Percentiles rank a stretch among this genome's conserved stretches.
Conservation (phyloP, 2,113 vertebrate species). For the Oenanthe melanoleuca region DNA sequence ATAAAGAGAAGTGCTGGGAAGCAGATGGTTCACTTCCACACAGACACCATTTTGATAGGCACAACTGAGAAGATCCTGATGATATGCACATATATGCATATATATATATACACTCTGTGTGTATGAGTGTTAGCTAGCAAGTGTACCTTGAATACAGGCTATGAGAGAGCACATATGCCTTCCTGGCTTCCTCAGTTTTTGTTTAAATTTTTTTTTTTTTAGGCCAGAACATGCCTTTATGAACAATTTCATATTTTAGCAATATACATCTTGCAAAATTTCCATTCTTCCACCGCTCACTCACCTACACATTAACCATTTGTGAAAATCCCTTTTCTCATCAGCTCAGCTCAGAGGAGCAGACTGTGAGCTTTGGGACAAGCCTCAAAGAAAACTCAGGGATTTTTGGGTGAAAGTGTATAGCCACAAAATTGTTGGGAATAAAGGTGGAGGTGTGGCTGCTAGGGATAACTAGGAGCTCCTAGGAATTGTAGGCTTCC, state of each 20-base stretch:
- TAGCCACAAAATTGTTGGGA: background rate
- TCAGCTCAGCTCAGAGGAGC: background rate
- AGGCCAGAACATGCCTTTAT: background rate
- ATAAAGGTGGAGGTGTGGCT: background rate
- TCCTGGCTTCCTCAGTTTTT: background rate
- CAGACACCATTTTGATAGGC: conserved; percentile 55
- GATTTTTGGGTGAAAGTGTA: background rate
- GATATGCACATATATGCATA: conserved; percentile 9
- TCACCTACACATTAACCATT: background rate
- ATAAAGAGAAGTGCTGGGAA: conserved; percentile 54
- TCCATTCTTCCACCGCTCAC: background rate
- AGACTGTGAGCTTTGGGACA: background rate
- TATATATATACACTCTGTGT: background rate
- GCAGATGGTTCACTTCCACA: conserved; percentile 48
- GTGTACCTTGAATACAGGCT: background rate
- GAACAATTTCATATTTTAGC: background rate
- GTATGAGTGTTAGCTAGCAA: background rate
- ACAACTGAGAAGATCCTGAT: conserved; percentile 42
- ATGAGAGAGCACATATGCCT: background rate
- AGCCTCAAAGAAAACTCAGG: background rate
- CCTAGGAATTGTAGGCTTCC: background rate
- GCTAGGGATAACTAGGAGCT: background rate
- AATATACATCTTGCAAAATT: background rate
- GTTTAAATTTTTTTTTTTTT: background rate
- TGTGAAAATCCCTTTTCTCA: background rate